These are phyloP conservation scores for Cerceris ruficornis DNA, from an alignment of 2,888 invertebrate genomes.

Conservation along the genomic window DNA sequence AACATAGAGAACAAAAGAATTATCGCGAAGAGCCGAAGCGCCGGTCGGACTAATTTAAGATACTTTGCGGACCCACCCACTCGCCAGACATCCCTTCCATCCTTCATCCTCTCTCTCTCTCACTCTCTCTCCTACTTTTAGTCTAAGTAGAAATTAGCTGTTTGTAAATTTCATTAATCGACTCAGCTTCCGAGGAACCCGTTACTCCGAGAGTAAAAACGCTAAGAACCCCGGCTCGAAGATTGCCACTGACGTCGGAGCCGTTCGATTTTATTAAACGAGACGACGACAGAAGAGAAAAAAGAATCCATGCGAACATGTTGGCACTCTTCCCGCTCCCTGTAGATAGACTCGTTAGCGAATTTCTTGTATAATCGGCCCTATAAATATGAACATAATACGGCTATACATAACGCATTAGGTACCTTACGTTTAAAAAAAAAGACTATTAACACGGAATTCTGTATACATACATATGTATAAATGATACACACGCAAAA, in stretches of 20 bases:
- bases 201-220: constrained; percentile 38
- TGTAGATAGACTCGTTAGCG: constrained; percentile 77
- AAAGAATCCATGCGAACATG: constrained; percentile 25
- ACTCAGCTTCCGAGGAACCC: constrained; percentile 30
- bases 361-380: constrained; percentile 78
- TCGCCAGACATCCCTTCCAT: background rate
- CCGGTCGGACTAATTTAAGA: constrained; percentile 50
- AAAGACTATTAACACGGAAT: constrained; percentile 72
- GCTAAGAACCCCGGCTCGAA: background rate
- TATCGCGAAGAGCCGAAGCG: constrained; percentile 14
- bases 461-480: constrained; percentile 72
- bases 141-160: constrained; percentile 64
- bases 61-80: constrained; percentile 20
- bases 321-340: constrained; percentile 51
- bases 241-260: constrained; percentile 3
- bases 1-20: constrained; percentile 7
- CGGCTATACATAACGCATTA: constrained; percentile 66
- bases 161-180: constrained; percentile 62
- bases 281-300: constrained; percentile 3
- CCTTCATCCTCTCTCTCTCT: too few species aligned
- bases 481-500: too few species aligned
- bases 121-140: constrained; percentile 29
- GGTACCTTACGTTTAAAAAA: constrained; percentile 62
- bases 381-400: constrained; percentile 78
- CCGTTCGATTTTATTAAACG: constrained; percentile 46